Conservation (phyloP, 2,113 vertebrate genomes). For the Plectropomus leopardus region DNA sequence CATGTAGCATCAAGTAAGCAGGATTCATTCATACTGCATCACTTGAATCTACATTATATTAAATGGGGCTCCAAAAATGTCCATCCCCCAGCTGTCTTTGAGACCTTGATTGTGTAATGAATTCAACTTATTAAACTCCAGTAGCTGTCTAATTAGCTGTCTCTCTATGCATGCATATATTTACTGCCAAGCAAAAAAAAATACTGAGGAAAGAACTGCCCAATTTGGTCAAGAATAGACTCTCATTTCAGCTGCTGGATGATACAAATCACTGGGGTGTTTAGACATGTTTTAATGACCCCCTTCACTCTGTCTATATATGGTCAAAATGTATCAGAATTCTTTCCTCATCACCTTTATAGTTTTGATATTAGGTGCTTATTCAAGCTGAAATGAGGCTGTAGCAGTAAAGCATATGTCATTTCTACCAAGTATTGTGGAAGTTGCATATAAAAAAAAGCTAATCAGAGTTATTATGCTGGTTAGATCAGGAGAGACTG, state of each 20-base stretch:
- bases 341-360: neutral
- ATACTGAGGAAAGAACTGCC: conserved; percentile 27
- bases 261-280: neutral
- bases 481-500: neutral
- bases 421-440: neutral
- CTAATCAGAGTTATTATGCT: conserved; percentile 5
- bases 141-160: conserved; percentile 68
- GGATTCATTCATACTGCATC: conserved; percentile 33
- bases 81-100: conserved; percentile 46
- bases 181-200: conserved; percentile 45
- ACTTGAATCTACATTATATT: conserved; percentile 29
- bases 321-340: conserved; percentile 9
- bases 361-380: conserved; percentile 21
- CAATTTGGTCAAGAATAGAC: conserved; percentile 30
- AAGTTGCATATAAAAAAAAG: neutral
- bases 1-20: neutral
- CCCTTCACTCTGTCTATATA: neutral
- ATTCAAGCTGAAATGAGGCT: conserved; percentile 39
- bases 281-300: conserved; percentile 14
- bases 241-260: conserved; percentile 19
- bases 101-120: conserved; percentile 71
- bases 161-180: conserved; percentile 59
- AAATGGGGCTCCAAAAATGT: conserved; percentile 38
- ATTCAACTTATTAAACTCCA: conserved; percentile 71
- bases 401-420: conserved; percentile 2